Percentiles rank a stretch among this genome's conserved stretches.
These are phyloP conservation scores for Cyphomyrus plagiostoma DNA, from an alignment of 2,113 vertebrate species.

Conservation along the genomic window DNA sequence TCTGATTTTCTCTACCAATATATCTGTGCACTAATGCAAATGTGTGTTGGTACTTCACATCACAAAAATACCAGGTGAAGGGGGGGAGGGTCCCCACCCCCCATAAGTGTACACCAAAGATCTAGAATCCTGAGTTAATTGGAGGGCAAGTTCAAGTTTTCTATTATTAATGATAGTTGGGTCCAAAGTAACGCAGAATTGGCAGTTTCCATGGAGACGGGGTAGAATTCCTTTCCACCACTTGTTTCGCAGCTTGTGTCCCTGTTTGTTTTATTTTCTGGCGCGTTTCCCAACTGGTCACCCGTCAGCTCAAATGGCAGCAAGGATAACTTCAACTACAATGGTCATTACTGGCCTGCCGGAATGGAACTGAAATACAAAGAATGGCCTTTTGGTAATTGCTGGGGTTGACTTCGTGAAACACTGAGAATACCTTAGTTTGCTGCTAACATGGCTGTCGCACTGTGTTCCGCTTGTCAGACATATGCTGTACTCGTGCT, in stretches of 20 bases:
- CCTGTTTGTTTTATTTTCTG: background rate
- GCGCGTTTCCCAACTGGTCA: background rate
- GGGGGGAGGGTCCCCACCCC: background rate
- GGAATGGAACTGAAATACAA: background rate
- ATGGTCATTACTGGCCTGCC: background rate
- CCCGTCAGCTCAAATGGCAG: background rate
- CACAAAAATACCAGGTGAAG: background rate
- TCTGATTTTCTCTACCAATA: background rate
- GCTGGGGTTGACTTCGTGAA: background rate
- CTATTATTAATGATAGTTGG: conserved; percentile 34
- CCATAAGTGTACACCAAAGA: background rate
- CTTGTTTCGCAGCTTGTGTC: background rate
- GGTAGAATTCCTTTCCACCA: background rate
- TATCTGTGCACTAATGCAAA: background rate
- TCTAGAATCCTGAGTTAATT: conserved; percentile 31
- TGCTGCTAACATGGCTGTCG: background rate
- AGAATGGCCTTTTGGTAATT: background rate
- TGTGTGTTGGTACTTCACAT: background rate
- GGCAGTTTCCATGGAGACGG: conserved; percentile 35
- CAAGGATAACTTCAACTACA: background rate
- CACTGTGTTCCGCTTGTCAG: background rate
- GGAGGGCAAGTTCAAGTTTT: conserved; percentile 28
- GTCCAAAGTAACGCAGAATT: conserved; percentile 20
- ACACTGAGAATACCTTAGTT: background rate
- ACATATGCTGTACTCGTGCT: background rate